Evolutionary conservation across 2,797 vertebrate genomes (phyloP).

Genomic region (Chrysocyon brachyurus): DNA sequence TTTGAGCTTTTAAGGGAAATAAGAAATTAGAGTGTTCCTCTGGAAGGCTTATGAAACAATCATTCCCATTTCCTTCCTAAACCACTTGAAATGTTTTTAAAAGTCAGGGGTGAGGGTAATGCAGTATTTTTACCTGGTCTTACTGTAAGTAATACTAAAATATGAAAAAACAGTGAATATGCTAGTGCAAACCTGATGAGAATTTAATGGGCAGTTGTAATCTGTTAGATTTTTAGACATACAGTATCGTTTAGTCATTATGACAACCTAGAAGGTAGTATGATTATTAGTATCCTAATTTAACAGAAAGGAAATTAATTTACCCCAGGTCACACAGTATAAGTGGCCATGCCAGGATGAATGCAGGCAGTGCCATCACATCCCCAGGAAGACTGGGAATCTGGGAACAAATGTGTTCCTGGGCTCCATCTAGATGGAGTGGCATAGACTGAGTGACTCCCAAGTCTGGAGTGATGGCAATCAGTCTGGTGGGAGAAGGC

Average conservation of each 20-base stretch:
- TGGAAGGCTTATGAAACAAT: not conserved
- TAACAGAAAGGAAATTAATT: not conserved
- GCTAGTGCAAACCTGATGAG: not conserved
- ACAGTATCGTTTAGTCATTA: not conserved
- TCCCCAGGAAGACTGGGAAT: not conserved
- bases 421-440: not conserved
- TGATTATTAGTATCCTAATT: not conserved
- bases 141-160: not conserved
- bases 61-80: not conserved
- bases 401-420: too few species aligned
- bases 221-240: not conserved
- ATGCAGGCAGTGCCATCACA: not conserved
- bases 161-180: not conserved
- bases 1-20: slow-evolving; percentile 47
- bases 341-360: not conserved
- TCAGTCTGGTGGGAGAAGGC: not conserved
- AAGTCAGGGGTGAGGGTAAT: not conserved
- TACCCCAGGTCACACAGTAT: not conserved
- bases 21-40: not conserved
- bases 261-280: not conserved
- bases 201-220: not conserved
- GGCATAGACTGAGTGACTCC: too few species aligned
- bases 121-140: not conserved
- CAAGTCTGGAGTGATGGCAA: too few species aligned
- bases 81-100: not conserved